Conservation (phyloP, 2,888 invertebrate genomes). For the Pyrrhia umbra region DNA sequence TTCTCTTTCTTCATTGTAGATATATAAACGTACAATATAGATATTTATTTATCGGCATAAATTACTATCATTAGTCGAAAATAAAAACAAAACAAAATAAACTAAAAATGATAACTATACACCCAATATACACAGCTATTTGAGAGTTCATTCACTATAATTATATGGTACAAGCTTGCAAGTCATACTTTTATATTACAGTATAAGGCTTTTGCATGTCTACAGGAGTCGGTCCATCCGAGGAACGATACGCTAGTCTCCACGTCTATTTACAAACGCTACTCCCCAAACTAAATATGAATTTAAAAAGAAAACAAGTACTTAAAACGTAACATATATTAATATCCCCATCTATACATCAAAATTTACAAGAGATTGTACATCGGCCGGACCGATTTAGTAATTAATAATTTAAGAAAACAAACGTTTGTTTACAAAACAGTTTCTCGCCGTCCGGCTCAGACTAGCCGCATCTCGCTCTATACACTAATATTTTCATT, state of each 20-base stretch:
- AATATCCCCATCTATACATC: constrained; percentile 89
- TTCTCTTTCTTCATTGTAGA: constrained; percentile 82
- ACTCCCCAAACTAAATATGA: constrained; percentile 70
- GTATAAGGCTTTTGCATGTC: constrained; percentile 86
- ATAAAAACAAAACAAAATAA: constrained; percentile 83
- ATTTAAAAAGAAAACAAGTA: constrained; percentile 79
- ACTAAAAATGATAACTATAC: constrained; percentile 87
- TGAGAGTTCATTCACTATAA: constrained; percentile 82
- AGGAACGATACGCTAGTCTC: constrained; percentile 67
- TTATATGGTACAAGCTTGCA: constrained; percentile 87
- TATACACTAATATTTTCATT: constrained; percentile 62
- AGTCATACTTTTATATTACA: constrained; percentile 81
- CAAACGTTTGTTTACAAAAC: constrained; percentile 62
- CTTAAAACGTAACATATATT: constrained; percentile 85
- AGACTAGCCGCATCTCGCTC: constrained; percentile 67
- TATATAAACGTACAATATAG: constrained; percentile 86
- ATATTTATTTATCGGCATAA: constrained; percentile 87
- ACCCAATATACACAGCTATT: constrained; percentile 89
- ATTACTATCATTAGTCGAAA: constrained; percentile 88
- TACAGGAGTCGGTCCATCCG: constrained; percentile 72
- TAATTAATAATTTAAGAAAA: constrained; percentile 82
- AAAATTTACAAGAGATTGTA: constrained; percentile 88
- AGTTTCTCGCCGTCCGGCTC: constrained; percentile 64
- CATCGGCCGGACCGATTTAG: constrained; percentile 78
- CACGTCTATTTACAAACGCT: constrained; percentile 77